Base-by-base conservation (phyloP, 2,797 vertebrate genomes). In the Hypotaenidia okinawae region DNA sequence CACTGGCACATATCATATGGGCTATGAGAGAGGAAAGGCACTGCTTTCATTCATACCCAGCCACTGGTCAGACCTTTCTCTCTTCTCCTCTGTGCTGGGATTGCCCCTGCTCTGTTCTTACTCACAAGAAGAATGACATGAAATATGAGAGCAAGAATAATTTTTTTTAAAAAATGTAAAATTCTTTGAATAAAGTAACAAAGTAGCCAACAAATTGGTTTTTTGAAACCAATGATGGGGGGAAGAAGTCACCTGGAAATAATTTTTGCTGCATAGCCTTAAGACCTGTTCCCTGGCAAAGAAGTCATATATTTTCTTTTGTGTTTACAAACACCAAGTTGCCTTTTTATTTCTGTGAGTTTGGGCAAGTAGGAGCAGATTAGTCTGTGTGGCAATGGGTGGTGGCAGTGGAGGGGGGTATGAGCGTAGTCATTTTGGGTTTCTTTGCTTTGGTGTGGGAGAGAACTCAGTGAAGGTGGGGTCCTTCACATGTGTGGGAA, bases 211-310 rank as follows among this genome's bases (percentile, higher is more conserved):
- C 54, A 77, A 89, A 87, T 79, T 72, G 18, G 49, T 82, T 85
- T 86, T 95, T 93, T 95, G 78, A 93, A 93, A 92, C 47, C 37
- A 37, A 37, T 82, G 67, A 86, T 74, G 72, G 74, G 9, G 16
- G 24, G 81, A 92, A 94, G 59, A 68, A 93, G 72, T 91, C 67
- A 87, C 92, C 76, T 87, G 78, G 75, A 94, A 95, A 77, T 74
- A 74, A 87, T 89, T 92, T 91, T 90, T 84, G 25, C 62, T 90
- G 6, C 59, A 33, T 69, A 92, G 81, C 72, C 74, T 84, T 70
- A 77, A 93, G 92, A 92, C 58, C 79, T 84, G 91, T 95, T 84
- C 59, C 47, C 22, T 93, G 54, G 84, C 64, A 92, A 83, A 67
- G 4, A 72, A 87, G 35, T 76, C 0, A 59, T 92, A 9, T 57